Percentiles rank a stretch among this genome's conserved stretches.
Conservation (phyloP, 2,888 invertebrate genomes). For the Melieria omissa region DNA sequence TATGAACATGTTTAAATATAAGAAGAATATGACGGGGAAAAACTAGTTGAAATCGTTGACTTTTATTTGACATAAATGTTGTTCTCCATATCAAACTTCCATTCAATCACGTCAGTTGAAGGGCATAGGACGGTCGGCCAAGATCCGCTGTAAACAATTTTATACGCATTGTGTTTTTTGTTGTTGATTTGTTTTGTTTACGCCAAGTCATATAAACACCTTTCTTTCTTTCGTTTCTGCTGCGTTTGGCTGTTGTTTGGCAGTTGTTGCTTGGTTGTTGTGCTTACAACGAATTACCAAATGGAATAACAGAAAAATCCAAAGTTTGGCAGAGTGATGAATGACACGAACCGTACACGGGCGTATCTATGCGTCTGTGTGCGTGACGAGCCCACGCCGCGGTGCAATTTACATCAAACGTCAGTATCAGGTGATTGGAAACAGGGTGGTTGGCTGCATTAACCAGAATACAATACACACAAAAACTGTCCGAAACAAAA, state of each 20-base stretch:
- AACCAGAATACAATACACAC: neutral
- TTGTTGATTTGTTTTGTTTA: conserved; percentile 24
- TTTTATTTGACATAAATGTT: too few relatives aligned
- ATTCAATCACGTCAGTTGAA: too few relatives aligned
- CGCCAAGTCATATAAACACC: conserved; percentile 27
- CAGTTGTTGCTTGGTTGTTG: conserved; percentile 15
- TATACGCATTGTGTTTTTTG: conserved; percentile 16
- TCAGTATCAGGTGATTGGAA: conserved; percentile 25
- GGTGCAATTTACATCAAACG: conserved; percentile 28
- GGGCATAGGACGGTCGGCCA: too few relatives aligned
- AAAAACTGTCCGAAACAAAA: neutral
- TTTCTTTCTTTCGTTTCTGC: conserved; percentile 11
- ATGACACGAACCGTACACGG: conserved; percentile 25
- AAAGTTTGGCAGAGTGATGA: conserved; percentile 31
- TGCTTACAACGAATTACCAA: conserved; percentile 24
- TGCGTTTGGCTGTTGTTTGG: neutral
- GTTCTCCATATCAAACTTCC: too few relatives aligned
- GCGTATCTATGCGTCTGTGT: neutral
- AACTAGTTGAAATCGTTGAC: too few relatives aligned
- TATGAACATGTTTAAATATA: too few relatives aligned
- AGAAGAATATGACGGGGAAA: too few relatives aligned
- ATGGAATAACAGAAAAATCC: conserved; percentile 18
- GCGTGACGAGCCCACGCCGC: neutral
- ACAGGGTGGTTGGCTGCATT: conserved; percentile 1
- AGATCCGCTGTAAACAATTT: too few relatives aligned